A percentile compares a stretch with the other conserved stretches of the same genome.
phyloP scores from a whole-genome alignment of 1,140 invertebrate genomes.

The Homalodisca vitripennis region DNA sequence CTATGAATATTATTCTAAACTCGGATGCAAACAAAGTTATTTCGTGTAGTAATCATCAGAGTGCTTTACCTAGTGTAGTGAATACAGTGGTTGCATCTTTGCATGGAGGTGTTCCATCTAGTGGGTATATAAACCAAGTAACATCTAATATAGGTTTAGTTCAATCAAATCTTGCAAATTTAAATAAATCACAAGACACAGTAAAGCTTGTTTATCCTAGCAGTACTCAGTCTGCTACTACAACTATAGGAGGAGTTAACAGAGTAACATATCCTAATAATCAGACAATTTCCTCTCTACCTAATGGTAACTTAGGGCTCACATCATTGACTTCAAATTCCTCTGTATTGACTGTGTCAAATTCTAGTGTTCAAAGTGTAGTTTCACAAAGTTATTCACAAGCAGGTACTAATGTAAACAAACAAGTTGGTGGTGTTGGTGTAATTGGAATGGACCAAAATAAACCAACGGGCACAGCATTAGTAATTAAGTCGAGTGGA shows the following conservation, averaged over 20 bases:
- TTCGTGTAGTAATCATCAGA: slow-evolving; percentile 39
- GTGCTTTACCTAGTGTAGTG: slow-evolving; percentile 41
- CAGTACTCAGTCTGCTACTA: slow-evolving; percentile 48
- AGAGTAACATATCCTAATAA: slow-evolving; percentile 37
- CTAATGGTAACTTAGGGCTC: slow-evolving; percentile 58
- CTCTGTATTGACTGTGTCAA: slow-evolving; percentile 45
- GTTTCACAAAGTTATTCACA: slow-evolving; percentile 40
- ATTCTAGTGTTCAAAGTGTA: slow-evolving; percentile 40
- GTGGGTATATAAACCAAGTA: slow-evolving; percentile 51
- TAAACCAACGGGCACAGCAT: slow-evolving; percentile 60
- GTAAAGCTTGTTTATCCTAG: slow-evolving; percentile 52
- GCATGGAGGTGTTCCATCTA: slow-evolving; percentile 43
- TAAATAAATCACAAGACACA: slow-evolving; percentile 41
- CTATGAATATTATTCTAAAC: slow-evolving; percentile 45
- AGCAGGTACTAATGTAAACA: slow-evolving; percentile 38
- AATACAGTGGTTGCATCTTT: slow-evolving; percentile 40
- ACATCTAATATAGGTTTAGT: slow-evolving; percentile 41
- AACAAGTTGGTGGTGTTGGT: slow-evolving; percentile 39
- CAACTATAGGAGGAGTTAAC: slow-evolving; percentile 47
- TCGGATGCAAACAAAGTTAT: slow-evolving; percentile 42
- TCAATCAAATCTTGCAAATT: slow-evolving; percentile 40
- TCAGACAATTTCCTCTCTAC: slow-evolving; percentile 51
- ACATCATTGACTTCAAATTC: slow-evolving; percentile 50
- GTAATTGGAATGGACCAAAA: slow-evolving; percentile 45
- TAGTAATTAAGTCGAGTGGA: slow-evolving; percentile 67